A percentile compares a stretch with the other conserved stretches of the same genome.
Evolutionary conservation across 2,113 vertebrate genomes (phyloP).

Genomic region (Macaca nemestrina): DNA sequence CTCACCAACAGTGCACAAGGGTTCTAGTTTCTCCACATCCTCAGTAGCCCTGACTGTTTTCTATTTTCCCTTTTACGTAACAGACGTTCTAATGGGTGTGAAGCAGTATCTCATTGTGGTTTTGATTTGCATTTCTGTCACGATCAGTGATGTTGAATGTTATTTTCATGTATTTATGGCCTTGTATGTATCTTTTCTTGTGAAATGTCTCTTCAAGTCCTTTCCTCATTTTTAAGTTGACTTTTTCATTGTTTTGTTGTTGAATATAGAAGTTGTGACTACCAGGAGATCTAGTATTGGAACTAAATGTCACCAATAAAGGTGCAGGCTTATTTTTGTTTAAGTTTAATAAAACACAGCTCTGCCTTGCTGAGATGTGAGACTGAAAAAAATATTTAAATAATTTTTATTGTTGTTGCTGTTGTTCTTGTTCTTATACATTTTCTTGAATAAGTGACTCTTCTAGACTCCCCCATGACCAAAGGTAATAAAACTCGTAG

Average conservation of each 20-base stretch:
- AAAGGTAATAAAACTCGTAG: slow-evolving; percentile 16
- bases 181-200: not conserved
- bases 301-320: not conserved
- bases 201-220: not conserved
- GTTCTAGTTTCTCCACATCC: not conserved
- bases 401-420: not conserved
- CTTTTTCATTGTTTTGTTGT: not conserved
- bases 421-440: not conserved
- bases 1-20: not conserved
- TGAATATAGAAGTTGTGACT: slow-evolving; percentile 27
- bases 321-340: slow-evolving; percentile 16
- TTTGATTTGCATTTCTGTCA: slow-evolving; percentile 24
- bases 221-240: not conserved
- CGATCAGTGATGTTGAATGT: not conserved
- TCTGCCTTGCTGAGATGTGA: slow-evolving; percentile 22
- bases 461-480: slow-evolving; percentile 48
- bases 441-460: slow-evolving; percentile 65
- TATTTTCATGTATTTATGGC: not conserved
- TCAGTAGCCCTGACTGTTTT: not conserved
- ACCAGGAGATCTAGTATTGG: not conserved
- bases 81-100: not conserved
- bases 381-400: slow-evolving; percentile 35
- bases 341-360: slow-evolving; percentile 43
- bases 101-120: not conserved
- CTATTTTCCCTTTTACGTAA: not conserved